Evolutionary conservation across 2,113 vertebrate species (phyloP).

Genomic region (Colaptes auratus): DNA sequence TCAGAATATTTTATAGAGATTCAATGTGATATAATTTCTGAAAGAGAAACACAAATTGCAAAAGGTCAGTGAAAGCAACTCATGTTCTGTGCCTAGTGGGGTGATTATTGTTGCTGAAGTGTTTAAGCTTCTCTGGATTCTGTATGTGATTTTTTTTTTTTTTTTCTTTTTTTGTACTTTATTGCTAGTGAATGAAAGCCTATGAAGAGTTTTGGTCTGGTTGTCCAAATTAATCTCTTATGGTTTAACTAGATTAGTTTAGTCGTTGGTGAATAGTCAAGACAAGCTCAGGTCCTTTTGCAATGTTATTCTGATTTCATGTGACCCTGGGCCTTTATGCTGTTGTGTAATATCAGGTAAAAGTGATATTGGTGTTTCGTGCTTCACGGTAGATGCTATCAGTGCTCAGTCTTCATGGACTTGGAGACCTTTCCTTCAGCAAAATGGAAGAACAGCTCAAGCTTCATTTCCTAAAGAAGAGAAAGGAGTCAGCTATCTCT

Average conservation of each 20-base stretch:
- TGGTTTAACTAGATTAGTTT: neutral
- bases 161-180: neutral
- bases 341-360: neutral
- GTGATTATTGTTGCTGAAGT: neutral
- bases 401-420: neutral
- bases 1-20: neutral
- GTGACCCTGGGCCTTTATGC: neutral
- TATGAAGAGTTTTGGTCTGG: neutral
- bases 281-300: neutral
- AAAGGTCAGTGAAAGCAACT: neutral
- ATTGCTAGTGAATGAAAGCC: neutral
- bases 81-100: neutral
- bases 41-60: neutral
- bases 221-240: neutral
- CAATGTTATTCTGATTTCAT: neutral
- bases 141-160: neutral
- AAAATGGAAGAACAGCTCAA: neutral
- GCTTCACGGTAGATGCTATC: neutral
- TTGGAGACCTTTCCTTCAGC: neutral
- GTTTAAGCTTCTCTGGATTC: neutral
- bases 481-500: neutral
- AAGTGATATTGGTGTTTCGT: neutral
- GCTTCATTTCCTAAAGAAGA: neutral
- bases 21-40: neutral
- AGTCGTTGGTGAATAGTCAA: neutral